phyloP scores from a whole-genome alignment of 2,888 invertebrate genomes.

The Orgyia antiqua region DNA sequence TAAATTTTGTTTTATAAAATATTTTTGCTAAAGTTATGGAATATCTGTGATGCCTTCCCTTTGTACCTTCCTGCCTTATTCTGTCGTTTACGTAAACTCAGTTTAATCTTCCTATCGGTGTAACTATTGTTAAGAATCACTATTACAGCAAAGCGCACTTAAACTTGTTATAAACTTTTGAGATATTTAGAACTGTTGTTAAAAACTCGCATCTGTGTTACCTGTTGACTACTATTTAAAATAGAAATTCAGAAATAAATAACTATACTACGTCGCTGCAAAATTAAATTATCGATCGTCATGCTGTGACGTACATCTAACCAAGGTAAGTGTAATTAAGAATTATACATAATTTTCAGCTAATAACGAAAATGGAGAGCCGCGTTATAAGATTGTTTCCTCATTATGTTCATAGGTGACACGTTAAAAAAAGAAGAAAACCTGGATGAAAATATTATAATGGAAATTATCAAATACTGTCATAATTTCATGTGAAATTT shows the following conservation, averaged over 20 bases:
- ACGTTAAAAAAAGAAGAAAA: no score
- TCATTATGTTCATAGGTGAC: no score
- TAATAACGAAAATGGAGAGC: no score
- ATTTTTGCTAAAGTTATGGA: conserved; percentile 21
- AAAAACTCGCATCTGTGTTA: conserved; percentile 72
- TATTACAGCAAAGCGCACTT: conserved; percentile 40
- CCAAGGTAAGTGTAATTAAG: conserved; percentile 39
- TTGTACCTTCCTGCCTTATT: conserved; percentile 53
- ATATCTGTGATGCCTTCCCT: conserved; percentile 66
- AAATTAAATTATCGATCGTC: conserved; percentile 30
- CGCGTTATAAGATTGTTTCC: no score
- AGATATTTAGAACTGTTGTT: conserved; percentile 71
- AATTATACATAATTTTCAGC: neutral
- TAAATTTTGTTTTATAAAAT: conserved; percentile 19
- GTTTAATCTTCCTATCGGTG: conserved; percentile 57
- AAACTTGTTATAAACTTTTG: conserved; percentile 67
- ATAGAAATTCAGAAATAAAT: conserved; percentile 50
- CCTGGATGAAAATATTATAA: no score
- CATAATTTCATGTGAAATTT: no score
- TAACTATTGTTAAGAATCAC: conserved; percentile 63
- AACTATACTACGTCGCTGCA: conserved; percentile 52
- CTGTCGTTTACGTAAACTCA: conserved; percentile 43
- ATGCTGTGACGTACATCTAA: conserved; percentile 25
- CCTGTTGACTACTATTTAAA: conserved; percentile 70
- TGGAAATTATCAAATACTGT: no score